Base-by-base conservation (phyloP, 2,888 invertebrate species). In the Papilio demoleus region DNA sequence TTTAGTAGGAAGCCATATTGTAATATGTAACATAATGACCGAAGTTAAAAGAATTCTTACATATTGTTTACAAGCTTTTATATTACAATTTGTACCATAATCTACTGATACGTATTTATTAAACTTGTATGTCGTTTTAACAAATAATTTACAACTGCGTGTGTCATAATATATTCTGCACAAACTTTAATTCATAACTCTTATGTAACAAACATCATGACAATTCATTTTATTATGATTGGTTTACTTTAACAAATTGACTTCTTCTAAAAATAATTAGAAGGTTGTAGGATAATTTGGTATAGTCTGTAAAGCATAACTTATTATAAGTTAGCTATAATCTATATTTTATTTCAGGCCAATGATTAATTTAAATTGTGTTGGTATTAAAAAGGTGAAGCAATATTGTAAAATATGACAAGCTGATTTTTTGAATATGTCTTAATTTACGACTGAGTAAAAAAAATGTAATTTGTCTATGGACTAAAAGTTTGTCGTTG, bases 21-120 rank as follows among this genome's bases (percentile, higher is more conserved):
- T 34, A 42, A 27, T 22, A 14, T 27, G 2, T 27, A 24, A 19
- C 9, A 9, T 12, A 27, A 50, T 50, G 14, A 12, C 12, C 24
- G 1, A 14, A 50, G 19, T 6, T 27, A 5, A 50, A 12, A 14
- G 6, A 24, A 14, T 27, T 50, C 50, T 50, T 27, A 27, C 12
- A 14, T 27, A 27, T 22, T 50, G 14, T 27, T 6, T 27, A 50
- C 27, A 14, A 50, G 24, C 14, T 27, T 50, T 50, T 50, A 27
- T 6, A 14, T 42, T 56, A 36, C 5, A n/a, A 19, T 17, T 19
- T 59, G n/a, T 45, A 58, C 22, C 42, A 34, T 65, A 42, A 45
- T 40, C 22, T n/a, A 42, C 24, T 58, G 34, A 31, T 42, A 42
- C 17, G 17, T 42, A 65, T 58, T 9, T 59, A 58, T 58, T 65